Evolutionary conservation across 2,113 vertebrate genomes (phyloP).

Genomic region (Sinosuthora webbiana): DNA sequence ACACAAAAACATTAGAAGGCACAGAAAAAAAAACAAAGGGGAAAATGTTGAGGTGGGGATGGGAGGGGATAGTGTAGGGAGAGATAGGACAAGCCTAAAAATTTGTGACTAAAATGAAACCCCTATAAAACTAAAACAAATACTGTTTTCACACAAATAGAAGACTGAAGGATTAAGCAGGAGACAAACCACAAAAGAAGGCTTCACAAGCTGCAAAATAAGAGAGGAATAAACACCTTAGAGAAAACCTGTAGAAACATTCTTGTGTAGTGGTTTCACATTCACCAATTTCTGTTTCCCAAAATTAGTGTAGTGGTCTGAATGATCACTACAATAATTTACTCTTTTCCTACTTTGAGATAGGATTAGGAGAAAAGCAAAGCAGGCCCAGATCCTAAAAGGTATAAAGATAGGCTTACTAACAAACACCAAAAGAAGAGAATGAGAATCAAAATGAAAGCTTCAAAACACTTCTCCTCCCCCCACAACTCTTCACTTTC

Average conservation of each 20-base stretch:
- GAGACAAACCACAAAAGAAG: background rate
- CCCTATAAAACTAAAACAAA: background rate
- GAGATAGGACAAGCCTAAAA: background rate
- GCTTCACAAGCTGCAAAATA: background rate
- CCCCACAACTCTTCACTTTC: too few species aligned
- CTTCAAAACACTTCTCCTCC: too few species aligned
- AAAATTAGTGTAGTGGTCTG: too few species aligned
- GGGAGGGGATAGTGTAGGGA: accelerated
- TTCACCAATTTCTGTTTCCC: too few species aligned
- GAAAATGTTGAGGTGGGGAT: accelerated
- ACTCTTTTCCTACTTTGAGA: too few species aligned
- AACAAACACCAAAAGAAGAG: too few species aligned
- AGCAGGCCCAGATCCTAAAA: too few species aligned
- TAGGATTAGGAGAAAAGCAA: too few species aligned
- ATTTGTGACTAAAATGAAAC: background rate
- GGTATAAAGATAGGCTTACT: too few species aligned
- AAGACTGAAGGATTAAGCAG: background rate
- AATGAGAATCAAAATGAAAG: too few species aligned
- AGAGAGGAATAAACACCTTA: background rate
- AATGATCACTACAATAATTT: too few species aligned
- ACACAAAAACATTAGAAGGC: background rate
- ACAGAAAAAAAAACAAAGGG: background rate
- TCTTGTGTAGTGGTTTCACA: background rate
- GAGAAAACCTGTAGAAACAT: background rate
- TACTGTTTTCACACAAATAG: background rate